These are phyloP conservation scores for Archips xylosteana DNA, from an alignment of 2,888 invertebrate species.

Conservation along the genomic window DNA sequence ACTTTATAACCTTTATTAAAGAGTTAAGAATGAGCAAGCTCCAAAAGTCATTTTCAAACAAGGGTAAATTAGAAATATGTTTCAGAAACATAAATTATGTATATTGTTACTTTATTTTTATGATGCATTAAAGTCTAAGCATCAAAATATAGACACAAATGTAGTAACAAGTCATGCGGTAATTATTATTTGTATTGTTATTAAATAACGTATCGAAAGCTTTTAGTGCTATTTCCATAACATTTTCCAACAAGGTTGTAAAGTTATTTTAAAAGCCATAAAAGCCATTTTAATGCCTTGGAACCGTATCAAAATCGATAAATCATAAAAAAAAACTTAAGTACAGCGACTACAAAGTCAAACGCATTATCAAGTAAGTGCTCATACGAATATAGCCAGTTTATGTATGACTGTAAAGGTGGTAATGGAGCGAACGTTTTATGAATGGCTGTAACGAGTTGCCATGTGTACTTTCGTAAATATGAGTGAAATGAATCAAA, in stretches of 20 bases:
- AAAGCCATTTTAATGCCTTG: conserved; percentile 39
- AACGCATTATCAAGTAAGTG: conserved; percentile 28
- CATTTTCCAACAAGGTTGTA: conserved; percentile 29
- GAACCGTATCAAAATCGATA: conserved; percentile 42
- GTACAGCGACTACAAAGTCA: conserved; percentile 30
- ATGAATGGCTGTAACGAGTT: conserved; percentile 14
- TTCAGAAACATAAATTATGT: not conserved
- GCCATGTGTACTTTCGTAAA: conserved; percentile 40
- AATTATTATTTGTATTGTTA: not conserved
- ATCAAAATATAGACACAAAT: not conserved
- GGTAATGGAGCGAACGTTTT: conserved; percentile 6
- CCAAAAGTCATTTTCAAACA: too few species aligned
- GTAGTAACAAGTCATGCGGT: not conserved
- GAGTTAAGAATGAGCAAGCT: too few species aligned
- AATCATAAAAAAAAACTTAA: conserved; percentile 41
- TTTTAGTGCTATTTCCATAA: conserved; percentile 27
- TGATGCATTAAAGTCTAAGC: not conserved
- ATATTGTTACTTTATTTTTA: not conserved
- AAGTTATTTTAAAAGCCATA: conserved; percentile 39
- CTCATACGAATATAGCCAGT: conserved; percentile 11
- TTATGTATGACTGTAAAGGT: conserved; percentile 1
- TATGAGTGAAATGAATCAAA: conserved; percentile 48
- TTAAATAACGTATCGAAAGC: conserved; percentile 22
- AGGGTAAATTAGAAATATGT: too few species aligned
- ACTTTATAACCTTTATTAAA: too few species aligned